Percentiles rank a stretch among this genome's conserved stretches.
Evolutionary conservation across 1,140 invertebrate species (phyloP).

Genomic region (Bombyx mandarina): DNA sequence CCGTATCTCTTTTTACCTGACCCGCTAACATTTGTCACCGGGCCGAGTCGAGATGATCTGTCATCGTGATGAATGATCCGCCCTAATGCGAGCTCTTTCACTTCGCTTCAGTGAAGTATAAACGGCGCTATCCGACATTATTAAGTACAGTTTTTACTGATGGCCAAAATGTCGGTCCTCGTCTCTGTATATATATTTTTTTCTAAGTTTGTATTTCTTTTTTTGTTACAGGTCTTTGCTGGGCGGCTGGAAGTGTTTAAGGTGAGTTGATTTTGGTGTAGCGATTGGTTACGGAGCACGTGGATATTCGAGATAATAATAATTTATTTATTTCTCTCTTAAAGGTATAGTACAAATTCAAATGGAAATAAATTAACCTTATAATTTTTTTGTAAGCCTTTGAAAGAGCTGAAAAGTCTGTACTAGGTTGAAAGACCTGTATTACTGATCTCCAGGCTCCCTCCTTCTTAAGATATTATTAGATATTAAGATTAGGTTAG

Average conservation of each 20-base stretch:
- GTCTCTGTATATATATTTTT: not conserved
- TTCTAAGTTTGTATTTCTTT: not conserved
- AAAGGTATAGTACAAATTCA: no score
- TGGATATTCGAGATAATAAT: not conserved
- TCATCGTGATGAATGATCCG: slow-evolving; percentile 25
- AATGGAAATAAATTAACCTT: no score
- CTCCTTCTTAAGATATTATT: no score
- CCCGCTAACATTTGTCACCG: slow-evolving; percentile 24
- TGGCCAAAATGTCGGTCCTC: slow-evolving; percentile 1
- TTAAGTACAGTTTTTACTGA: slow-evolving; percentile 5
- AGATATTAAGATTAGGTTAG: no score
- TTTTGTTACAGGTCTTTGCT: not conserved
- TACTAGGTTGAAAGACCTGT: no score
- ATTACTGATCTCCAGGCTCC: no score
- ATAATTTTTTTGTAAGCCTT: no score
- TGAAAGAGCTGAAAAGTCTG: no score
- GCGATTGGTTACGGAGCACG: not conserved
- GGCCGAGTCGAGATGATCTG: slow-evolving; percentile 18
- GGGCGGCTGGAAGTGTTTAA: not conserved
- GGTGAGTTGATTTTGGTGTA: not conserved
- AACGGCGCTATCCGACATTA: not conserved
- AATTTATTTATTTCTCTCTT: no score
- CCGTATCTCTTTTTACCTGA: slow-evolving; percentile 23
- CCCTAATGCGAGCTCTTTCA: slow-evolving; percentile 17
- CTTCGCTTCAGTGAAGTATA: not conserved